Evolutionary conservation across 2,888 invertebrate species (phyloP).

Genomic region (Drosophila bunnanda): DNA sequence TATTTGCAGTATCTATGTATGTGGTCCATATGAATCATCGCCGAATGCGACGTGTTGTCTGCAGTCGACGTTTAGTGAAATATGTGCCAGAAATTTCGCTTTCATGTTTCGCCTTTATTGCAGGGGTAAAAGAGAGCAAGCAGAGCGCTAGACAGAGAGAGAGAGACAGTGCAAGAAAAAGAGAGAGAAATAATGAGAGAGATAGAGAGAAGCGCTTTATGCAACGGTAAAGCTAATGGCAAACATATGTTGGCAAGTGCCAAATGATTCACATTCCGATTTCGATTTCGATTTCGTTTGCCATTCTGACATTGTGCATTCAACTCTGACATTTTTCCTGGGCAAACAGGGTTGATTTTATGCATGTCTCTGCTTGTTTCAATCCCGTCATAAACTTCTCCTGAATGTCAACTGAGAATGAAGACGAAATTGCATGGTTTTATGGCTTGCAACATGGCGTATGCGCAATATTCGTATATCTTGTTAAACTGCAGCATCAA

Average conservation of each 20-base stretch:
- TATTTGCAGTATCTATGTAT: neutral
- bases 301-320: slow-evolving; percentile 39
- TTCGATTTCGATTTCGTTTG: slow-evolving; percentile 55
- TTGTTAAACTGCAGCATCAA: neutral
- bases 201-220: slow-evolving; percentile 50
- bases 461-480: slow-evolving; percentile 14
- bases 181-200: slow-evolving; percentile 7
- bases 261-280: slow-evolving; percentile 33
- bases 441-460: slow-evolving; percentile 25
- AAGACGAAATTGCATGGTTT: slow-evolving; percentile 8
- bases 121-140: slow-evolving; percentile 23
- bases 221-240: slow-evolving; percentile 53
- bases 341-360: slow-evolving; percentile 13
- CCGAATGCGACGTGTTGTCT: slow-evolving; percentile 70
- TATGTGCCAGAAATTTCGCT: slow-evolving; percentile 80
- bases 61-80: slow-evolving; percentile 61
- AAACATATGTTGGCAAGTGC: slow-evolving; percentile 34
- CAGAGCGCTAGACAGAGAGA: slow-evolving; percentile 20
- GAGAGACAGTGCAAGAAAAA: slow-evolving; percentile 21
- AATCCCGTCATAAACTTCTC: slow-evolving; percentile 12
- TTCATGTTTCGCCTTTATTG: slow-evolving; percentile 65
- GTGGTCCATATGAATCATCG: slow-evolving; percentile 62
- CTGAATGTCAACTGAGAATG: slow-evolving; percentile 1
- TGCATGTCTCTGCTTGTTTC: neutral
- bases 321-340: slow-evolving; percentile 69